Evolutionary conservation across 2,888 invertebrate species (phyloP).

Genomic region (Sisyra nigra): DNA sequence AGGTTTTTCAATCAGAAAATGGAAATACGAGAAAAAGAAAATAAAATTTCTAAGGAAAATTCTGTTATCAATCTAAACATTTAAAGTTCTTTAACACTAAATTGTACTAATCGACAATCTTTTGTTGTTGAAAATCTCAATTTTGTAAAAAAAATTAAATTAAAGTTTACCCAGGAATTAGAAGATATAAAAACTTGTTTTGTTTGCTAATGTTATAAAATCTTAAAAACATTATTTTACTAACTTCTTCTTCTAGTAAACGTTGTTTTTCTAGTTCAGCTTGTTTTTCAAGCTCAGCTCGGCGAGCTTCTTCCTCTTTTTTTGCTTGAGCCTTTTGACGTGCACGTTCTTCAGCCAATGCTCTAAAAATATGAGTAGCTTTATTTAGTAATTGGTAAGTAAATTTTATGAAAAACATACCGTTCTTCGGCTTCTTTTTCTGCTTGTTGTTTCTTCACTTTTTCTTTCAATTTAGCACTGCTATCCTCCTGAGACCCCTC

Average conservation of each 20-base stretch:
- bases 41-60: too few relatives aligned
- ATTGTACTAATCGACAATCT: too few relatives aligned
- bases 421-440: conserved; percentile 43
- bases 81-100: too few relatives aligned
- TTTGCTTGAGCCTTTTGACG: conserved; percentile 35
- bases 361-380: conserved; percentile 22
- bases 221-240: conserved; percentile 16
- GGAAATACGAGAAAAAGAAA: too few relatives aligned
- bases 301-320: conserved; percentile 31
- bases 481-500: conserved; percentile 30
- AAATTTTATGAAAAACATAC: conserved; percentile 21
- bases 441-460: conserved; percentile 43
- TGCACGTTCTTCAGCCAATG: conserved; percentile 37
- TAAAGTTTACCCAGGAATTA: neutral
- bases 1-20: too few relatives aligned
- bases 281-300: conserved; percentile 33
- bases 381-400: neutral
- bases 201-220: neutral
- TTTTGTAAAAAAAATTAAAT: too few relatives aligned
- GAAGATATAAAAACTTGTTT: neutral
- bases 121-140: too few relatives aligned
- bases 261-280: conserved; percentile 29
- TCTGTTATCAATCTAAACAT: too few relatives aligned
- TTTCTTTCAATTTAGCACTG: conserved; percentile 30
- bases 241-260: conserved; percentile 26